Evolutionary conservation across 2,113 vertebrate genomes (phyloP).

Genomic region (Chaetorhynchus papuensis): DNA sequence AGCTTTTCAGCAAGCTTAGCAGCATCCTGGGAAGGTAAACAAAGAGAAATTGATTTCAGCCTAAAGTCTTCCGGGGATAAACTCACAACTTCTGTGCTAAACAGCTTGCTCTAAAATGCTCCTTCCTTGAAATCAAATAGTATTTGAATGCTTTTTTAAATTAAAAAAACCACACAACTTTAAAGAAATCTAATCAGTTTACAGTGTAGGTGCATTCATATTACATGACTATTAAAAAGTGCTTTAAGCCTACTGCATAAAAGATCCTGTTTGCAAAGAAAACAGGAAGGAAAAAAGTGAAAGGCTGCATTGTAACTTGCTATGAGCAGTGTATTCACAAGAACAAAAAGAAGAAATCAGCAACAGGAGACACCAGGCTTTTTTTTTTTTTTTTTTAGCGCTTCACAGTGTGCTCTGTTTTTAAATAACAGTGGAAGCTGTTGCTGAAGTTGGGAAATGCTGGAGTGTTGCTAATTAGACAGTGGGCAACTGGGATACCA

Average conservation of each 20-base stretch:
- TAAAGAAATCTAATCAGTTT: background rate
- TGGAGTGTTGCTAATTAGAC: conserved; percentile 5
- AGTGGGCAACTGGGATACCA: background rate
- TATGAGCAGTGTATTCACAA: background rate
- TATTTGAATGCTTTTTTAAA: background rate
- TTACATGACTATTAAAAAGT: background rate
- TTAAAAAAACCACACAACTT: background rate
- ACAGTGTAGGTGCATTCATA: background rate
- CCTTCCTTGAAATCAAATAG: background rate
- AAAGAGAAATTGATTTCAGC: conserved; percentile 18
- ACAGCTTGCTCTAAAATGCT: background rate
- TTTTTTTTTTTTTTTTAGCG: background rate
- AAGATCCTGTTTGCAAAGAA: background rate
- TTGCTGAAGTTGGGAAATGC: background rate
- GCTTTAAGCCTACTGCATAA: background rate
- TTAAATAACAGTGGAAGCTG: background rate
- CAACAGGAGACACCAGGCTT: background rate
- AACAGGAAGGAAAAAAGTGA: background rate
- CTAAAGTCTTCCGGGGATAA: background rate
- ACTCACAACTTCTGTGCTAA: background rate
- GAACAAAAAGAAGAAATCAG: background rate
- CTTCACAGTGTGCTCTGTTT: background rate
- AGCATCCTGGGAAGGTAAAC: conserved; percentile 18
- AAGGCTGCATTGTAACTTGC: background rate
- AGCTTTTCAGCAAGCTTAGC: background rate